These are phyloP conservation scores for Poecile atricapillus DNA, from an alignment of 2,113 vertebrate genomes.

Conservation along the genomic window DNA sequence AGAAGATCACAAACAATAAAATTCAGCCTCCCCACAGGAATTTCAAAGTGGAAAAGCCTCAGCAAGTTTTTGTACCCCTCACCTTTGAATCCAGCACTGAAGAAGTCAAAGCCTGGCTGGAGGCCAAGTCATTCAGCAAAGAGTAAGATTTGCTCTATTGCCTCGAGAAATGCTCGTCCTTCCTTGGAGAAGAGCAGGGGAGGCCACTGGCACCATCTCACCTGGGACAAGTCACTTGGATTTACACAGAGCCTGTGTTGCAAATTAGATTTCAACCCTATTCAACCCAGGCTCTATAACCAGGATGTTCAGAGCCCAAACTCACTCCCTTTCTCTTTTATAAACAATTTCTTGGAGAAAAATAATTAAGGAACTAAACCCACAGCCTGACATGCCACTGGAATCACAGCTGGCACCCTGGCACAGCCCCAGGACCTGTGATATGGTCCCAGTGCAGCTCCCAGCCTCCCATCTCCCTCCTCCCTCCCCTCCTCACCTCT, in stretches of 20 bases:
- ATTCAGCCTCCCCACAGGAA: constrained; percentile 73
- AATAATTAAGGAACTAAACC: background rate
- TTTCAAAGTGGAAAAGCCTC: constrained; percentile 78
- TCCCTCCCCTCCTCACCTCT: background rate
- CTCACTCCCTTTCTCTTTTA: background rate
- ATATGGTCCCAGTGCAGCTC: background rate
- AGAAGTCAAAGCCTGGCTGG: constrained; percentile 87
- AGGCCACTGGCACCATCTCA: background rate
- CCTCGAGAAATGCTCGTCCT: background rate
- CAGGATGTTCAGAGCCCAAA: background rate
- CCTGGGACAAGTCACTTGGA: background rate
- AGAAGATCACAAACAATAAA: constrained; percentile 80
- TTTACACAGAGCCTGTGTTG: background rate
- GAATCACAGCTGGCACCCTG: background rate
- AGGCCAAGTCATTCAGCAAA: constrained; percentile 84
- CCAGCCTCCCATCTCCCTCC: background rate
- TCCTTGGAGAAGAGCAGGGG: background rate
- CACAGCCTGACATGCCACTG: background rate
- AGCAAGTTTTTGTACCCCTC: constrained; percentile 72
- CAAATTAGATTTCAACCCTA: background rate
- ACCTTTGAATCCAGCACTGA: constrained; percentile 76
- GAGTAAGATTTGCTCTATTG: constrained; percentile 71
- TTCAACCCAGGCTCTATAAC: background rate
- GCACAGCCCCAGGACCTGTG: background rate
- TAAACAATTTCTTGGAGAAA: background rate